Percentiles rank a stretch among this genome's conserved stretches.
Evolutionary conservation across 2,888 invertebrate genomes (phyloP).

Genomic region (Unio delphinus): DNA sequence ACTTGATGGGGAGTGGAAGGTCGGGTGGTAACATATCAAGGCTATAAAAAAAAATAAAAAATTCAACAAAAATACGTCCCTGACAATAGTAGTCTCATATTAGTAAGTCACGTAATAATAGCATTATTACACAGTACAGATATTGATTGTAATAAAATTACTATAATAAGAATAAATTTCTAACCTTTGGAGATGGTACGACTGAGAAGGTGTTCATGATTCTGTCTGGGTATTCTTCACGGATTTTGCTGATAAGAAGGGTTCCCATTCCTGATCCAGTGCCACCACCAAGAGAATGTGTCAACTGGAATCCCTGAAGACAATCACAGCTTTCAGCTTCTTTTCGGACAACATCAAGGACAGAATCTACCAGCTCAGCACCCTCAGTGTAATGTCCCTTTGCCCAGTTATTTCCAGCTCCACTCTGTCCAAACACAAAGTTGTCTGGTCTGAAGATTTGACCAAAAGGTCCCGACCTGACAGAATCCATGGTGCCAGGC

Average conservation of each 20-base stretch:
- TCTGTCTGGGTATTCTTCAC: constrained; percentile 77
- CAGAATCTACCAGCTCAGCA: constrained; percentile 75
- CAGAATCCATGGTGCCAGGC: constrained; percentile 97
- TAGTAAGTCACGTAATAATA: too few relatives aligned
- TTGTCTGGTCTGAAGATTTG: constrained; percentile 85
- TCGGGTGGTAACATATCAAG: too few relatives aligned
- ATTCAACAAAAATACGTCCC: too few relatives aligned
- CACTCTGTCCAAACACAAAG: constrained; percentile 84
- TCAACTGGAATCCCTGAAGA: constrained; percentile 68
- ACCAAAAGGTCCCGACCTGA: constrained; percentile 93
- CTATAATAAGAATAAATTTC: background rate
- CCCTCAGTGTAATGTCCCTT: constrained; percentile 94
- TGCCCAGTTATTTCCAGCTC: constrained; percentile 82
- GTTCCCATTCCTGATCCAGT: constrained; percentile 94
- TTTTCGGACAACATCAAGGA: constrained; percentile 65
- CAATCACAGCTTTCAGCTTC: constrained; percentile 67
- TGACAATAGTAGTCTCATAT: too few relatives aligned
- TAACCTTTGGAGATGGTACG: constrained; percentile 86
- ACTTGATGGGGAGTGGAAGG: too few relatives aligned
- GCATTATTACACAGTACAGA: too few relatives aligned
- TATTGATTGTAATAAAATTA: too few relatives aligned
- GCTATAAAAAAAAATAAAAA: too few relatives aligned
- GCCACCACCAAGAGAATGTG: constrained; percentile 85
- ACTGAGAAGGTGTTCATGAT: constrained; percentile 96
- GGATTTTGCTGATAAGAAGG: constrained; percentile 92